Conservation (phyloP, 2,797 vertebrate species). For the Chrysolophus pictus region DNA sequence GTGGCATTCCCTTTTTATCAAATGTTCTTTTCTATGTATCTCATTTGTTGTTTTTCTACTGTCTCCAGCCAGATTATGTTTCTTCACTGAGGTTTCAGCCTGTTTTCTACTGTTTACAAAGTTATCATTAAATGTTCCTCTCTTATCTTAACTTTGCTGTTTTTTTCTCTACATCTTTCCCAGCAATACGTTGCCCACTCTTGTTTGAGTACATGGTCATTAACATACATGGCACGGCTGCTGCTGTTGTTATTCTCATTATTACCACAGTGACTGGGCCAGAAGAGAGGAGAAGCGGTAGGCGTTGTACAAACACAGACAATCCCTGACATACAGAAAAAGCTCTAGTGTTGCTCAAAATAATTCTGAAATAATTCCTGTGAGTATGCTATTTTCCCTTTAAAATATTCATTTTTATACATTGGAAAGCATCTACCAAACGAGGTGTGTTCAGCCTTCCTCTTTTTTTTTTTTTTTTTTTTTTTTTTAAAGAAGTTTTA, state of each 20-base stretch:
- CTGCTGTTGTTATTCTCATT: slow-evolving; percentile 26
- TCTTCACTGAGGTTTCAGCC: neutral
- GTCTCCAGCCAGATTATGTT: neutral
- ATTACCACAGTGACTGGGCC: slow-evolving; percentile 18
- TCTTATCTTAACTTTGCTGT: neutral
- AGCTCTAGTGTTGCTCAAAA: neutral
- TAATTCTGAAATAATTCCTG: neutral
- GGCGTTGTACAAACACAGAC: slow-evolving; percentile 5
- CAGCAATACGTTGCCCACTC: neutral
- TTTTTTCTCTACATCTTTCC: neutral
- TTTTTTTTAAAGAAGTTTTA: neutral
- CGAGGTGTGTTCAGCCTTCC: neutral
- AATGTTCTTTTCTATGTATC: neutral
- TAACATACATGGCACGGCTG: slow-evolving; percentile 21
- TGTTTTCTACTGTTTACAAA: neutral
- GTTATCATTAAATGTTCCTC: slow-evolving; percentile 1
- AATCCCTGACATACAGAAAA: neutral
- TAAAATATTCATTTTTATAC: neutral
- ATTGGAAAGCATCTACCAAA: neutral
- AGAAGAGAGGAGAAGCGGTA: neutral
- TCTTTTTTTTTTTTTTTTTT: accelerated
- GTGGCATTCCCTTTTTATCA: neutral
- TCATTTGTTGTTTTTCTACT: neutral
- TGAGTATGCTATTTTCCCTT: neutral
- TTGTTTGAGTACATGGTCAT: neutral